Percentiles rank a stretch among this genome's conserved stretches.
Conservation (phyloP, 1,140 invertebrate genomes). For the Eciton burchellii region DNA sequence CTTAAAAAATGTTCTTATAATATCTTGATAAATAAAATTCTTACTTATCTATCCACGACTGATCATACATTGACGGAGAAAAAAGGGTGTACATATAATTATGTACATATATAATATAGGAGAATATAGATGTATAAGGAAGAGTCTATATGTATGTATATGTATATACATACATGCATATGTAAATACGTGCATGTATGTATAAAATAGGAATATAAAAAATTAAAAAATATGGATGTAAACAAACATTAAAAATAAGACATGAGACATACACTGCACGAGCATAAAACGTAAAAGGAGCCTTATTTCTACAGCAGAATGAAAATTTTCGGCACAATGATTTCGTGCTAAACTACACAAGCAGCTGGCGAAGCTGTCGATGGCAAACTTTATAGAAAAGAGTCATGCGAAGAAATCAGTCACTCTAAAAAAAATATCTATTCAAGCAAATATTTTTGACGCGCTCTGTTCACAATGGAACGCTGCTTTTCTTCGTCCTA, state of each 20-base stretch:
- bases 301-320: conserved; percentile 81
- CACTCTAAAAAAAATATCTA: conserved; percentile 76
- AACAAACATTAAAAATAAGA: conserved; percentile 82
- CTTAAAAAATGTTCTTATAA: conserved; percentile 28
- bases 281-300: conserved; percentile 82
- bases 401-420: conserved; percentile 83
- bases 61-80: conserved; percentile 74
- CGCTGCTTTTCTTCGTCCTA: conserved; percentile 46
- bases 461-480: not conserved
- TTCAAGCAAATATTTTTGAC: conserved; percentile 68
- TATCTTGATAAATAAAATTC: conserved; percentile 22
- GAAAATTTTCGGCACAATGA: conserved; percentile 82
- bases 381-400: conserved; percentile 83
- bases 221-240: conserved; percentile 72
- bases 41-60: conserved; percentile 69
- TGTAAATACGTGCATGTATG: conserved; percentile 63
- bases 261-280: conserved; percentile 85
- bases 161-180: conserved; percentile 12
- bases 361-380: conserved; percentile 85
- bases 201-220: conserved; percentile 70
- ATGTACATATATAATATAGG: conserved; percentile 20
- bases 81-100: conserved; percentile 62
- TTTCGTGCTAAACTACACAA: conserved; percentile 85
- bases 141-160: not conserved
- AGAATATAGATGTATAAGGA: conserved; percentile 62